Conservation (phyloP, 2,113 vertebrate species). For the Cephalopholis sonnerati region DNA sequence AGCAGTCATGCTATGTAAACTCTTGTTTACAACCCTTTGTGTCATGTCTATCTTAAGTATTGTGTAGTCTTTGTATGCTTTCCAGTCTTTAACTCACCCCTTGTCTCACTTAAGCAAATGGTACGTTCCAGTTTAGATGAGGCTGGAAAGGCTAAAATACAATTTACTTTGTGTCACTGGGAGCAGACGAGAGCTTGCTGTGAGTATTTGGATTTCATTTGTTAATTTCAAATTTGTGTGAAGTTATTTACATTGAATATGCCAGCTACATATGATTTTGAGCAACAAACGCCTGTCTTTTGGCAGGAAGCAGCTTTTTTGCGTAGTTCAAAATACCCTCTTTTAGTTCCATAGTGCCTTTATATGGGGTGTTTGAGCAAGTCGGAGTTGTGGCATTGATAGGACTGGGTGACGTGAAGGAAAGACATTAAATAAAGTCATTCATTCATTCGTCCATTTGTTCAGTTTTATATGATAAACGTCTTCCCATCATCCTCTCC, state of each 20-base stretch:
- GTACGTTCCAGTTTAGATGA: not conserved
- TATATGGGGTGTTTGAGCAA: not conserved
- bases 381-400: not conserved
- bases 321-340: too few species aligned
- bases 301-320: too few species aligned
- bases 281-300: too few species aligned
- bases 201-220: not conserved
- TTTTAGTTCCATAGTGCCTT: too few species aligned
- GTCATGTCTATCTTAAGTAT: not conserved
- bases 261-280: too few species aligned
- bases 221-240: not conserved
- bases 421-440: slow-evolving; percentile 28
- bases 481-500: slow-evolving; percentile 14
- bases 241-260: not conserved
- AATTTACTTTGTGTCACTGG: not conserved
- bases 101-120: not conserved
- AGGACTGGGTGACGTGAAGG: not conserved
- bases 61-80: not conserved
- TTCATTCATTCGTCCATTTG: not conserved
- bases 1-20: not conserved
- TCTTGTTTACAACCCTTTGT: not conserved
- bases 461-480: slow-evolving; percentile 12
- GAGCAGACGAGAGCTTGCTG: not conserved
- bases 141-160: not conserved
- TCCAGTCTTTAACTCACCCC: not conserved